Base-by-base conservation (phyloP, 2,797 vertebrate species). In the Morus bassanus region DNA sequence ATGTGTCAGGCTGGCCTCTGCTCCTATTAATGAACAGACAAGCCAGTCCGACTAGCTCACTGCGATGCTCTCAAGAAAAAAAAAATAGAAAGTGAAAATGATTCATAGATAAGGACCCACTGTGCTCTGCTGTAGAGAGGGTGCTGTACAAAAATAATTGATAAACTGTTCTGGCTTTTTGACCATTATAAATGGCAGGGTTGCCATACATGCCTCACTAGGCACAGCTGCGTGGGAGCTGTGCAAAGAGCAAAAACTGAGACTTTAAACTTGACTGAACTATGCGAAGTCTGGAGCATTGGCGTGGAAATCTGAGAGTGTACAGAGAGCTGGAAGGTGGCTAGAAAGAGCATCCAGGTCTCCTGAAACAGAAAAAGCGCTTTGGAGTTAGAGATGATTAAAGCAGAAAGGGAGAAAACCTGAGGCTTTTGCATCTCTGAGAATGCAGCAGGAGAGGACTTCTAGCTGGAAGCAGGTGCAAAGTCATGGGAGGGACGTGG, bases 201-300 rank as follows among this genome's bases (percentile, higher is more conserved):
- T 85, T 74, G 39, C 67, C 37, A 8, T 27, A 25, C 28, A 1
- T n/a, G 56, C 37, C 57, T 73, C 41, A 13, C 22, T n/a, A 33
- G 65, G 60, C 59, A 75, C 23, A 53, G 45, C 4, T 39, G 28
- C 72, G 57, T 17, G 22, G 31, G 31, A 30, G 57, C 61, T 79
- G 61, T 56, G 39, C 22, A 30, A 46, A 33, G 60, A 81, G 31
- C n/a, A 83, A 43, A 69, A 76, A 33, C 5, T 19, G 63, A 69
- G 69, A 23, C 22, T 78, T 69, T 4, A 31, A 53, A 67, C 10
- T 65, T 35, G 17, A n/a, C 3, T 27, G 19, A 86, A 4, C 16
- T 39, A 1, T 9, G 2, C 1, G 0, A 27, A 56, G 10, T 41
- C 8, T 74, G 64, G 28, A 85, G 57, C 1, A 0, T 23, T 70